Conservation (phyloP, 1,140 invertebrate genomes). For the Magallana ariakensis region DNA sequence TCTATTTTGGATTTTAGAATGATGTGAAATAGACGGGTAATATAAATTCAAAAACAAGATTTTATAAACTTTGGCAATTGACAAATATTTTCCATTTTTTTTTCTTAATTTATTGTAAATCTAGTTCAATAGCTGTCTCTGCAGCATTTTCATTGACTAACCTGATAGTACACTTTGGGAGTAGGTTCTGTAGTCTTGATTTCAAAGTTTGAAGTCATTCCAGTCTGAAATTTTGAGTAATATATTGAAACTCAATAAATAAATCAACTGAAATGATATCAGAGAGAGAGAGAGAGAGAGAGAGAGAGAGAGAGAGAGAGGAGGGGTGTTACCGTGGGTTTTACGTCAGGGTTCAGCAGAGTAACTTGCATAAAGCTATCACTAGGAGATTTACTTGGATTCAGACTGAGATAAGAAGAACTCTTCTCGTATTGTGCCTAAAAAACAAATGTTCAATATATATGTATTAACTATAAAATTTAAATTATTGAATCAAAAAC, state of each 20-base stretch:
- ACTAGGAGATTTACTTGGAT: slow-evolving; percentile 66
- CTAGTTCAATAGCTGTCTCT: not conserved
- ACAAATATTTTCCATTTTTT: too few relatives aligned
- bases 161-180: slow-evolving; percentile 63
- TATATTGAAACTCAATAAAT: not conserved
- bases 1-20: too few relatives aligned
- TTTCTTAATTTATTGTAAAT: not conserved
- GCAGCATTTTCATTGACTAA: slow-evolving; percentile 31
- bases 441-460: not conserved
- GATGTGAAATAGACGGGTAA: too few relatives aligned
- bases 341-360: slow-evolving; percentile 47
- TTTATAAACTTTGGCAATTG: too few relatives aligned
- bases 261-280: not conserved
- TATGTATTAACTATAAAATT: not conserved
- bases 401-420: slow-evolving; percentile 42
- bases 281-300: not conserved
- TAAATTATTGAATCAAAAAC: not conserved
- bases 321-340: slow-evolving; percentile 49
- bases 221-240: slow-evolving; percentile 62
- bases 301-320: not conserved
- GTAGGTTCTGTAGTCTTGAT: slow-evolving; percentile 66
- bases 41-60: too few relatives aligned
- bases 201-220: slow-evolving; percentile 59
- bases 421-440: slow-evolving; percentile 53
- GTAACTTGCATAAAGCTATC: slow-evolving; percentile 67